These are phyloP conservation scores for Bacillus rossius DNA, from an alignment of 1,140 invertebrate genomes.

Conservation along the genomic window DNA sequence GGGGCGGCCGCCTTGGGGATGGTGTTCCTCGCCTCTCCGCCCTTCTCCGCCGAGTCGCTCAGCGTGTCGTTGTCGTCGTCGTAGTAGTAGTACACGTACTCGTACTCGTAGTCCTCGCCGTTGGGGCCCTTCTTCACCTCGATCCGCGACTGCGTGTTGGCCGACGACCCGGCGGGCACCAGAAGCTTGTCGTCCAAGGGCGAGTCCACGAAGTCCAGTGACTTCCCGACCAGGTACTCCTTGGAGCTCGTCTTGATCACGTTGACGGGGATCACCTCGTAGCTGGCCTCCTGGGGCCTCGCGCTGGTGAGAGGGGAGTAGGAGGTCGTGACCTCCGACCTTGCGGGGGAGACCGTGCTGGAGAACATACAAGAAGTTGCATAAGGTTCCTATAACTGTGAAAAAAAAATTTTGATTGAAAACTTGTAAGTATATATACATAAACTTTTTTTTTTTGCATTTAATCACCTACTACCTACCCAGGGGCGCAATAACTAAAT, in stretches of 20 bases:
- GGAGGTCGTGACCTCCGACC: not conserved
- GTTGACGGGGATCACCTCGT: conserved; percentile 12
- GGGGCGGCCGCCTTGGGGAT: conserved; percentile 49
- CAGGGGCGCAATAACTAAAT: too few species aligned
- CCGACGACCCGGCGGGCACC: conserved; percentile 29
- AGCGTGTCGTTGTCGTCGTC: conserved; percentile 57
- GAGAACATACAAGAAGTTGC: too few species aligned
- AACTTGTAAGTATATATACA: too few species aligned
- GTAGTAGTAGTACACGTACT: conserved; percentile 88
- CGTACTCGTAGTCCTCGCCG: conserved; percentile 85
- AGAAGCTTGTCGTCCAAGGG: conserved; percentile 25
- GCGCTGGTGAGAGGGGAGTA: not conserved
- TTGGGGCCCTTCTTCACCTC: conserved; percentile 86
- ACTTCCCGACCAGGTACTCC: not conserved
- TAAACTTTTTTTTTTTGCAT: too few species aligned
- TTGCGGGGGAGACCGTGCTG: not conserved
- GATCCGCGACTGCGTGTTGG: conserved; percentile 49
- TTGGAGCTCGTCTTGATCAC: conserved; percentile 21
- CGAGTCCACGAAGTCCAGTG: conserved; percentile 29
- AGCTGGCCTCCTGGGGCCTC: conserved; percentile 6
- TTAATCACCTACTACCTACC: too few species aligned
- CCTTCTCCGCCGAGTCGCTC: conserved; percentile 37
- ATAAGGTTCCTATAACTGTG: too few species aligned
- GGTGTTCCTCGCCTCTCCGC: conserved; percentile 22
- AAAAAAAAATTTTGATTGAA: too few species aligned